phyloP scores from a whole-genome alignment of 2,113 vertebrate species.

The Eulacestoma nigropectus region DNA sequence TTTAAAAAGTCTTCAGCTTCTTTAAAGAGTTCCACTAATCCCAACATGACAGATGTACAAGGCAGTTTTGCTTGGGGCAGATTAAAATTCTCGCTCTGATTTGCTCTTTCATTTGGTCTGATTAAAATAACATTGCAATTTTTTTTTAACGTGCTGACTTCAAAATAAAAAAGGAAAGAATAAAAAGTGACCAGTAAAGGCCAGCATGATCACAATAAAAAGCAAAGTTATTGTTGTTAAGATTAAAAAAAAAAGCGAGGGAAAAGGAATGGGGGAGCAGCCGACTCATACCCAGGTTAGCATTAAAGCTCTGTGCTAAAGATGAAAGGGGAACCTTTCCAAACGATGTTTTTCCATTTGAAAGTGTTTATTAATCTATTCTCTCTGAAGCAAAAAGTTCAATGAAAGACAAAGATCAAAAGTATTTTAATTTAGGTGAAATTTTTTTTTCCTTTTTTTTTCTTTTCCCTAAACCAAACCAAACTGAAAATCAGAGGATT shows the following conservation, averaged over 20 bases:
- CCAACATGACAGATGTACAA: conserved; percentile 63
- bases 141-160: conserved; percentile 20
- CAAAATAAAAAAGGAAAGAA: conserved; percentile 1
- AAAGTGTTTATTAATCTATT: conserved; percentile 57
- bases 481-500: background rate
- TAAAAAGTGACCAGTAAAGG: conserved; percentile 14
- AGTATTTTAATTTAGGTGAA: conserved; percentile 55
- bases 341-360: conserved; percentile 26
- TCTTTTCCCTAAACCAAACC: background rate
- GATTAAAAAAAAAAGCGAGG: background rate
- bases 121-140: conserved; percentile 51
- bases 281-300: background rate
- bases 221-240: background rate
- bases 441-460: background rate
- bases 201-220: background rate
- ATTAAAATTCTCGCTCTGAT: conserved; percentile 56
- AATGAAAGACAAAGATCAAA: conserved; percentile 55
- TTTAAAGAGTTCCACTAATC: conserved; percentile 67
- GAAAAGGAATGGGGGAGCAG: background rate
- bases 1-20: conserved; percentile 62
- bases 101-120: conserved; percentile 48
- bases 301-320: background rate
- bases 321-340: conserved; percentile 17
- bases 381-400: conserved; percentile 57
- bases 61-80: conserved; percentile 58